Evolutionary conservation across 2,888 invertebrate species (phyloP).

Genomic region (Drosophila fulvimacula): DNA sequence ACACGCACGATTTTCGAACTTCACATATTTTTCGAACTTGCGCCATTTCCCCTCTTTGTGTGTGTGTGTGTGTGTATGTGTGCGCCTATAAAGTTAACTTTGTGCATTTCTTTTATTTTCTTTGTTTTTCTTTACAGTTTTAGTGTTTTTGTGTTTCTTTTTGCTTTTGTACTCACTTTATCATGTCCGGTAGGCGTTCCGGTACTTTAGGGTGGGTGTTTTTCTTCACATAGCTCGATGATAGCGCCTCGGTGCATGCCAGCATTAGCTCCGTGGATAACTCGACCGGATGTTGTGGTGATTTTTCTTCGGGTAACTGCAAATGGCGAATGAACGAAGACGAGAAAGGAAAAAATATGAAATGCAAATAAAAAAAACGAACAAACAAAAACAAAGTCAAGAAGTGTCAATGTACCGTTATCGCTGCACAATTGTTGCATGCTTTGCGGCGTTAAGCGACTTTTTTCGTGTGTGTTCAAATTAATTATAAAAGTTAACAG

Average conservation of each 20-base stretch:
- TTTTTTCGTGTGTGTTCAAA: conserved; percentile 50
- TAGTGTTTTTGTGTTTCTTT: conserved; percentile 25
- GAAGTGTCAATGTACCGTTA: conserved; percentile 41
- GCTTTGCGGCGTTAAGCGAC: conserved; percentile 63
- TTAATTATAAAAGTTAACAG: conserved; percentile 70
- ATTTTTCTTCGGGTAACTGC: conserved; percentile 85
- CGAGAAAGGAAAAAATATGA: conserved; percentile 23
- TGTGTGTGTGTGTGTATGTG: conserved; percentile 5
- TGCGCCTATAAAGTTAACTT: conserved; percentile 21
- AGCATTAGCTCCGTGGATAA: conserved; percentile 85
- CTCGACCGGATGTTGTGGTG: conserved; percentile 85
- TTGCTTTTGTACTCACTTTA: conserved; percentile 83
- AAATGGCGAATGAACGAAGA: conserved; percentile 47
- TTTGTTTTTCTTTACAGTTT: conserved; percentile 18
- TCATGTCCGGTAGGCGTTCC: conserved; percentile 85
- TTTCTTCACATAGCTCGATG: conserved; percentile 84
- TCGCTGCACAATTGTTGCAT: conserved; percentile 72
- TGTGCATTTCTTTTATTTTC: conserved; percentile 32
- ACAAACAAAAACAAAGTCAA: conserved; percentile 32
- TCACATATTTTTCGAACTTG: conserved; percentile 54
- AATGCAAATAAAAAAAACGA: conserved; percentile 19
- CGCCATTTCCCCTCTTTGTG: conserved; percentile 43
- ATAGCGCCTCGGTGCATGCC: conserved; percentile 85
- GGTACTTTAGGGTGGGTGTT: conserved; percentile 84
- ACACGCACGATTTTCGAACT: conserved; percentile 53